Conservation (phyloP, 2,113 vertebrate genomes). For the Alethe castanea region DNA sequence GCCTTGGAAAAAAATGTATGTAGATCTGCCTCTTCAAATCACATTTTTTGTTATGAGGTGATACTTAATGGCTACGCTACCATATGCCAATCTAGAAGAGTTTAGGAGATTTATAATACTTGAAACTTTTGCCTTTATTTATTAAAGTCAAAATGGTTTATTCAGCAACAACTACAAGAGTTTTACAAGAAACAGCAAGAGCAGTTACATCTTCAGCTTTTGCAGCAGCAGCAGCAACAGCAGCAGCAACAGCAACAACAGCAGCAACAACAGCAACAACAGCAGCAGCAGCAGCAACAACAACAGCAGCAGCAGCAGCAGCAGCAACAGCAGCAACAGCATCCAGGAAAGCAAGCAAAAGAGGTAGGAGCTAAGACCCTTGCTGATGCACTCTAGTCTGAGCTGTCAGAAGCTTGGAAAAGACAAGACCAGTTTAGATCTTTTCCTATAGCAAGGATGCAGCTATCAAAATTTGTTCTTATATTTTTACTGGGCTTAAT, state of each 20-base stretch:
- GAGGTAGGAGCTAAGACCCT: conserved; percentile 79
- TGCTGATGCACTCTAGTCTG: neutral
- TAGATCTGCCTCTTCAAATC: conserved; percentile 68
- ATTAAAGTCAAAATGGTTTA: conserved; percentile 88
- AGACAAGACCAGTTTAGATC: neutral
- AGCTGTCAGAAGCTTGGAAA: neutral
- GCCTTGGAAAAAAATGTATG: conserved; percentile 59
- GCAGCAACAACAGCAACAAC: conserved; percentile 67
- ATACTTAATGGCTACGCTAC: conserved; percentile 70
- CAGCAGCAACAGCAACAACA: conserved; percentile 67
- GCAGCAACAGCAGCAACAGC: conserved; percentile 63
- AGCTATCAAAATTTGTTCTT: conserved; percentile 43
- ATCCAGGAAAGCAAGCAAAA: conserved; percentile 94
- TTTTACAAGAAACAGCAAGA: conserved; percentile 99
- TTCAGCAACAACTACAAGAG: conserved; percentile 99
- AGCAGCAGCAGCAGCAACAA: conserved; percentile 61
- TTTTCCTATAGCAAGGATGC: conserved; percentile 10
- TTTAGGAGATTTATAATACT: conserved; percentile 80
- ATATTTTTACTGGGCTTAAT: conserved; percentile 51
- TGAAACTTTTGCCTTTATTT: conserved; percentile 86
- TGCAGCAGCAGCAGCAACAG: conserved; percentile 85
- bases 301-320: conserved; percentile 70
- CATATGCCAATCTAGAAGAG: conserved; percentile 76
- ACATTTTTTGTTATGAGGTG: conserved; percentile 61
- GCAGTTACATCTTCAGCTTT: conserved; percentile 99